Evolutionary conservation across 2,113 vertebrate genomes (phyloP).

Genomic region (Megalops atlanticus): DNA sequence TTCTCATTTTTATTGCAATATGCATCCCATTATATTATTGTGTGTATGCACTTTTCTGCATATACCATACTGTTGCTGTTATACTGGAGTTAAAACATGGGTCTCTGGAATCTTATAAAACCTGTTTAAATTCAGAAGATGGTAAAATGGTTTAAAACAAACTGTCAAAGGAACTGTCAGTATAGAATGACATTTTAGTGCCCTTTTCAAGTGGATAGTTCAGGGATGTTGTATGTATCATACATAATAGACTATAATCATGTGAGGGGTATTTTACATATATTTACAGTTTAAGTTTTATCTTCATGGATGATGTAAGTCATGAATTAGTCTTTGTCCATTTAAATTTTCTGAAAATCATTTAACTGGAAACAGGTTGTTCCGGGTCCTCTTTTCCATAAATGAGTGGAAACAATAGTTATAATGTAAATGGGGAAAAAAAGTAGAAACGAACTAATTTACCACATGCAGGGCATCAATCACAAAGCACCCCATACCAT

Average conservation of each 20-base stretch:
- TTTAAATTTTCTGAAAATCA: not conserved
- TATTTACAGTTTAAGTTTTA: not conserved
- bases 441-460: constrained; percentile 73
- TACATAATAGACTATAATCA: not conserved
- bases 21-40: too few species aligned
- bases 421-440: constrained; percentile 56
- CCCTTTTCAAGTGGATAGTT: not conserved
- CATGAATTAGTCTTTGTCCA: not conserved
- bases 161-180: not conserved
- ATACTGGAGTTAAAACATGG: too few species aligned
- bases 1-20: too few species aligned
- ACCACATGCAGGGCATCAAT: constrained; percentile 67
- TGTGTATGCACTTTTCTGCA: not conserved
- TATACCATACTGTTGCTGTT: too few species aligned
- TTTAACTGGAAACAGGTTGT: not conserved
- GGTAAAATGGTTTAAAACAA: not conserved
- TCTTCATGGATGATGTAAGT: not conserved
- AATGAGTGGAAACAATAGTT: constrained; percentile 19
- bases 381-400: constrained; percentile 4
- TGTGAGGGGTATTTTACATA: not conserved
- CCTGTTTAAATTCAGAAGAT: not conserved
- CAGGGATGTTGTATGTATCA: not conserved
- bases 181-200: not conserved
- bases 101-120: not conserved
- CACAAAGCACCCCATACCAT: constrained; percentile 64